A percentile compares a stretch with the other conserved stretches of the same genome.
These are phyloP conservation scores for Trachemys scripta DNA, from an alignment of 2,113 vertebrate genomes.

Conservation along the genomic window DNA sequence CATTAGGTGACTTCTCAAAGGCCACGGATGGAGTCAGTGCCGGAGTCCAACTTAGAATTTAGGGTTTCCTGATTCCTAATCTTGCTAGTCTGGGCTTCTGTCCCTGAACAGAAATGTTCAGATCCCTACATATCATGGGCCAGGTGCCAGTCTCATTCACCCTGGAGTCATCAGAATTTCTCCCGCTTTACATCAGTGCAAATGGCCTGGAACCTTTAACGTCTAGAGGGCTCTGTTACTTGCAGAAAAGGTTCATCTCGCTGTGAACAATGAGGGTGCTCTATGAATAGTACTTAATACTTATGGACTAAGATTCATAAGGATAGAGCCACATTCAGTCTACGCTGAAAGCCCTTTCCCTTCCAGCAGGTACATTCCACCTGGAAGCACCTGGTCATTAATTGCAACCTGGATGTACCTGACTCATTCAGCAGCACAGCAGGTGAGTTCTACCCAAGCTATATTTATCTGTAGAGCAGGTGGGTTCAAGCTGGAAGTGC, in stretches of 20 bases:
- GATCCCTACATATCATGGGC: background rate
- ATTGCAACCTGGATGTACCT: background rate
- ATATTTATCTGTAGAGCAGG: background rate
- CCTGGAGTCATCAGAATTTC: background rate
- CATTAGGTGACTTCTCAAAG: background rate
- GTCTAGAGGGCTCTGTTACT: background rate
- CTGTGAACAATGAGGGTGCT: background rate
- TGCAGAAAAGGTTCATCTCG: background rate
- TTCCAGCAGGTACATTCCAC: background rate
- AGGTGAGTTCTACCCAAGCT: background rate
- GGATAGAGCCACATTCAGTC: background rate
- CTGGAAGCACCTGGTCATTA: background rate
- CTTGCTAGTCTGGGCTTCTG: too few species aligned
- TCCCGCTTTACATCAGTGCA: background rate
- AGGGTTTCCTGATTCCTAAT: background rate
- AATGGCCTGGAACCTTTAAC: background rate
- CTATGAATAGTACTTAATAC: background rate
- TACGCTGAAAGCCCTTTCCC: background rate
- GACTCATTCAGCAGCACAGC: background rate
- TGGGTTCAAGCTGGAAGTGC: background rate
- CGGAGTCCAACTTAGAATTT: background rate
- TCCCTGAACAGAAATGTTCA: background rate
- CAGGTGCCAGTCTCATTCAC: background rate
- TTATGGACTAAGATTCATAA: background rate
- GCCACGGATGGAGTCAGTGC: background rate